phyloP scores from a whole-genome alignment of 2,888 invertebrate genomes.

The Drosophila flavopinicola region DNA sequence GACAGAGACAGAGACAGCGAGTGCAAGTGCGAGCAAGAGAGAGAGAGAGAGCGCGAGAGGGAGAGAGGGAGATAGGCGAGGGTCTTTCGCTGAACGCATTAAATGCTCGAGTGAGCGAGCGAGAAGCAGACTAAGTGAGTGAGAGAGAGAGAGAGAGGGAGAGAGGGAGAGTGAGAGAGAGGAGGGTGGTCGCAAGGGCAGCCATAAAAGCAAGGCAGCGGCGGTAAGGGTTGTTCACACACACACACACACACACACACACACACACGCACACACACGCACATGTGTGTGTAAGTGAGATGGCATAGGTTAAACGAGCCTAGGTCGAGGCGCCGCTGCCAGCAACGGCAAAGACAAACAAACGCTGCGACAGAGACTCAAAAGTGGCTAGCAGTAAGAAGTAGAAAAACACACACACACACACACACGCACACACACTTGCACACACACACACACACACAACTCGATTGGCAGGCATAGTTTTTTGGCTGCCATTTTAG shows the following conservation, averaged over 20 bases:
- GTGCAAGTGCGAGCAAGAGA: slow-evolving; percentile 3
- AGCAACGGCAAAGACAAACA: slow-evolving; percentile 11
- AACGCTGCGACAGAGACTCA: slow-evolving; percentile 18
- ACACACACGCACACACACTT: not conserved
- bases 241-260: slow-evolving; percentile 20
- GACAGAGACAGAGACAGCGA: slow-evolving; percentile 5
- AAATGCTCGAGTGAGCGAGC: not conserved
- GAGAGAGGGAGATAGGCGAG: not conserved
- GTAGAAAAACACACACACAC: not conserved
- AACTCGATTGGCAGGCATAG: slow-evolving; percentile 5
- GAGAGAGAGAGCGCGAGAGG: not conserved
- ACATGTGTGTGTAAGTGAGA: slow-evolving; percentile 36
- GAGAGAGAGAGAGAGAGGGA: slow-evolving; percentile 14
- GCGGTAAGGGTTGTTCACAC: slow-evolving; percentile 61
- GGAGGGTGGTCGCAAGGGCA: too few species aligned
- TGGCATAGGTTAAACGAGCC: slow-evolving; percentile 43
- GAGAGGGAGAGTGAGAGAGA: slow-evolving; percentile 10
- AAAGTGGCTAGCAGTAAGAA: slow-evolving; percentile 9
- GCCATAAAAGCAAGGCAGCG: slow-evolving; percentile 10
- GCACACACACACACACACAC: not conserved
- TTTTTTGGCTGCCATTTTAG: slow-evolving; percentile 49
- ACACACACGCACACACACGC: slow-evolving; percentile 3
- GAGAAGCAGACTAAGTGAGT: slow-evolving; percentile 21
- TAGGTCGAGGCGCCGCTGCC: slow-evolving; percentile 30
- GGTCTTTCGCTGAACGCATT: too few species aligned